phyloP scores from a whole-genome alignment of 2,113 vertebrate genomes.

The Macrotis lagotis region DNA sequence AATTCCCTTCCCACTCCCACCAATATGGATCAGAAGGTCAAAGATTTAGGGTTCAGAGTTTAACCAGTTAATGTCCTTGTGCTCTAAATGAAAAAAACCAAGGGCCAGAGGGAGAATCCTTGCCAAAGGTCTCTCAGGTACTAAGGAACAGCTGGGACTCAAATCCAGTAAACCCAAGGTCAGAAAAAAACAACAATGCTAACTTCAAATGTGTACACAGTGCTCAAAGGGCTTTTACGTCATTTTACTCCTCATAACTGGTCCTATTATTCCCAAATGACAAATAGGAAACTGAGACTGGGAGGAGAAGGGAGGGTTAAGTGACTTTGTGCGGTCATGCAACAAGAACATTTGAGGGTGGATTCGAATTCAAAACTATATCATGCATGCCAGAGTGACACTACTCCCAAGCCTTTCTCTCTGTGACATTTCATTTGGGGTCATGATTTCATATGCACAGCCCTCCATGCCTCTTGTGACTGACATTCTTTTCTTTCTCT shows the following conservation, averaged over 20 bases:
- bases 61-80: too few species aligned
- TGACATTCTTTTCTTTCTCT: rapidly evolving
- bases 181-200: background rate
- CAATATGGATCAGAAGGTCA: background rate
- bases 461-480: rapidly evolving
- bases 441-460: too few species aligned
- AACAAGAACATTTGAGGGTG: background rate
- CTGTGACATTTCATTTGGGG: too few species aligned
- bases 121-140: background rate
- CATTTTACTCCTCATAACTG: background rate
- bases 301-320: background rate
- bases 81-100: too few species aligned
- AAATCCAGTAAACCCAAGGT: background rate
- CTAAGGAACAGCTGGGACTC: background rate
- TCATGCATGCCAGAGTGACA: background rate
- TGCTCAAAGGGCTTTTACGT: background rate
- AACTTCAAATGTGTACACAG: background rate
- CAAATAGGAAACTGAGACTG: background rate
- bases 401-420: background rate
- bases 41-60: background rate
- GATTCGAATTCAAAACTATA: background rate
- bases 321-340: background rate
- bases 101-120: background rate
- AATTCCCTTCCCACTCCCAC: background rate
- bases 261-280: background rate